Evolutionary conservation across 2,113 vertebrate species (phyloP).

Genomic region (Vanacampus margaritifer): DNA sequence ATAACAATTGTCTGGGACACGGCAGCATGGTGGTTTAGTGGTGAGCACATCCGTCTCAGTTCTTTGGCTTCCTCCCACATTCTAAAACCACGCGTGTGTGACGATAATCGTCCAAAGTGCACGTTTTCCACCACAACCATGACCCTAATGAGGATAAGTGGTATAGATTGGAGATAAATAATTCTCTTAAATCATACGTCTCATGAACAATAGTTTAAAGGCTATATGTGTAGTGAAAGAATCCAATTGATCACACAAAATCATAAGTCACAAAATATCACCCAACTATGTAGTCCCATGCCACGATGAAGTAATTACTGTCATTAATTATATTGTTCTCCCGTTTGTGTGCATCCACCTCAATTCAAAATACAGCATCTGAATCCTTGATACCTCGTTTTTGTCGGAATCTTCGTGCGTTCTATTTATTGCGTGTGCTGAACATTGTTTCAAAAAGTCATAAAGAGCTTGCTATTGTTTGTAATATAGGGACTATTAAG

Average conservation of each 20-base stretch:
- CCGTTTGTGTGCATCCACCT: not conserved
- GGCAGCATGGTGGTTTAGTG: not conserved
- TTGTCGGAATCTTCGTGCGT: not conserved
- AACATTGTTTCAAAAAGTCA: not conserved
- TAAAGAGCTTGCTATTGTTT: too few relatives aligned
- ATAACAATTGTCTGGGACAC: not conserved
- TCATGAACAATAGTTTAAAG: too few relatives aligned
- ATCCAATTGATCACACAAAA: not conserved
- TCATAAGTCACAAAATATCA: not conserved
- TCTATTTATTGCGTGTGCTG: not conserved
- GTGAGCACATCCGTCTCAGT: not conserved
- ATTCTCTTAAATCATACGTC: too few relatives aligned
- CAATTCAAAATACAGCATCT: not conserved
- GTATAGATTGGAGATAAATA: too few relatives aligned
- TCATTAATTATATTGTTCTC: not conserved
- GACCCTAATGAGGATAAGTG: too few relatives aligned
- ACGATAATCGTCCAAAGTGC: too few relatives aligned
- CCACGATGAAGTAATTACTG: not conserved
- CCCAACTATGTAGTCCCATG: not conserved
- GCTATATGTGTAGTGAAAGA: not conserved
- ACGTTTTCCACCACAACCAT: too few relatives aligned
- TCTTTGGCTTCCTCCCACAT: not conserved
- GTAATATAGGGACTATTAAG: too few relatives aligned
- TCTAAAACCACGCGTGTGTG: too few relatives aligned
- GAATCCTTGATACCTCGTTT: not conserved